Base-by-base conservation (phyloP, 1,140 invertebrate species). In the Sinonovacula constricta region DNA sequence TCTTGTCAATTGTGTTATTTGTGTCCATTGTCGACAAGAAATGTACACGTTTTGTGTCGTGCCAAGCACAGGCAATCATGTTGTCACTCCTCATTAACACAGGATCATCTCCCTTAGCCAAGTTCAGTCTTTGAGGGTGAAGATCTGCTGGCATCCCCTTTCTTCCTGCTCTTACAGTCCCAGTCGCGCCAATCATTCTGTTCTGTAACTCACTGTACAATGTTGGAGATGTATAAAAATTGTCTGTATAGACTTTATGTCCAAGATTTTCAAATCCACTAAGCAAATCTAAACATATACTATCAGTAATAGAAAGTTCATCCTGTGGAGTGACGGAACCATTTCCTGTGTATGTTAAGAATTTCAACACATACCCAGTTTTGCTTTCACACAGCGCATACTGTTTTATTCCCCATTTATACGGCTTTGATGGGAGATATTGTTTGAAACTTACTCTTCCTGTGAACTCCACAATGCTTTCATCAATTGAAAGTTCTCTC, bases 51-150 rank as follows among this genome's bases (percentile, higher is more conserved):
- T 70, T 70, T 22, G 67, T 70, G 30, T 70, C 67, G 15, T 70
- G 67, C 67, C 67, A 70, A 33, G 67, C 67, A 70, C 67, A 70
- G 1, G 67, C 53, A 31, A 70, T 24, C 51, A 54, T 53, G 26
- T 68, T 53, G 3, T 51, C 15, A 7, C n/a, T n/a, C n/a, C n/a
- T n/a, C n/a, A n/a, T n/a, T n/a, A n/a, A n/a, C n/a, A n/a, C n/a
- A n/a, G n/a, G 28, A 68, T 68, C 62, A 45, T 36, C 62, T n/a
- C 62, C 62, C 22, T 65, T 65, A 24, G 31, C 15, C 14, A 65
- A 24, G 10, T 34, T 3, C 14, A 65, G 62, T 45, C 36, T 18
- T n/a, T 24, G 3, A 36, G 62, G 62, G 36, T 65, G 31, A 22
- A 65, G 62, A 24, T 65, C 31, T 22, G 62, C 36, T 65, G 62